Base-by-base conservation (phyloP, 2,797 vertebrate genomes). In the Delichon dasypus region DNA sequence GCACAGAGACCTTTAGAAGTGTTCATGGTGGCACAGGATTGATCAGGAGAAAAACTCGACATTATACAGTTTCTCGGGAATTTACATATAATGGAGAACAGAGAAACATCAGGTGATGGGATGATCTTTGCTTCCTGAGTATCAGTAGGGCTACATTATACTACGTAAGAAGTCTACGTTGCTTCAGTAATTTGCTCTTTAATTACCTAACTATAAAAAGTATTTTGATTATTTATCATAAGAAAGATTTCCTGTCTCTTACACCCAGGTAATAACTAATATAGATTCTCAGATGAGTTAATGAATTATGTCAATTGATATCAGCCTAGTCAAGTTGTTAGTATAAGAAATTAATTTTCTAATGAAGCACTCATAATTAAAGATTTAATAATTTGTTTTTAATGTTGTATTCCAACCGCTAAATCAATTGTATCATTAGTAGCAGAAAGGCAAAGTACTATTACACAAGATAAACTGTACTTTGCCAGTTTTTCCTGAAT, bases 151-250 rank as follows among this genome's bases (percentile, higher is more conserved):
- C 48, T 74, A 79, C 38, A 29, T 81, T 67, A 92, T 21, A 44
- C 32, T 67, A 34, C 2, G 1, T 9, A 70, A 65, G 75, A 85
- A 81, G 66, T 65, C 45, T 70, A 79, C 4, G 30, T n/a, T 74
- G 76, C 50, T 88, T 85, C 80, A 72, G 29, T 90, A 92, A 91
- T 94, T 94, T 94, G 26, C 58, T 96, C 54, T 83, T 78, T 97
- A 94, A 96, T 95, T 94, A 93, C 94, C 40, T 90, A 66, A 50
- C 87, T 96, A 88, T 92, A 95, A 96, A 95, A 91, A 96, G 78
- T 11, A 65, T 92, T 89, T 76, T 71, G 91, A 44, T 85, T 93
- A 94, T 96, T 95, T 96, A 88, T 85, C 44, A 53, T 42, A 47
- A 83, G 68, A 95, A 95, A 94, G 57, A 45, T 80, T 74, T 94